These are phyloP conservation scores for Meloidogyne hapla DNA, from an alignment of 1,140 invertebrate species.

Conservation along the genomic window DNA sequence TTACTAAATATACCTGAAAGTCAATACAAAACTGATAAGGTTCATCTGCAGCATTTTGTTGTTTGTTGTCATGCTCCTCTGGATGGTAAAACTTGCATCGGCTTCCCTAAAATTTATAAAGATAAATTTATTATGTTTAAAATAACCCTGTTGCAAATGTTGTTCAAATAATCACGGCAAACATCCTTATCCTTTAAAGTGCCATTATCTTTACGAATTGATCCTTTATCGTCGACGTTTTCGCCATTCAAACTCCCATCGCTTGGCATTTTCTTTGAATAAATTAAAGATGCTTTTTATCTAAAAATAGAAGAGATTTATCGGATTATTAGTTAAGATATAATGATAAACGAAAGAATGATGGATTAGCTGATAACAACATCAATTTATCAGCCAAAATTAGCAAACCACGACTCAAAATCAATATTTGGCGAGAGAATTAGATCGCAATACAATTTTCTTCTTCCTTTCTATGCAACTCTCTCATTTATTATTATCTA, in stretches of 20 bases:
- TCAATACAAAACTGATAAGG: slow-evolving; percentile 61
- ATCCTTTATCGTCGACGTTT: neutral
- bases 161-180: slow-evolving; percentile 70
- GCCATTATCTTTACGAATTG: neutral
- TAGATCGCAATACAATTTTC: no score
- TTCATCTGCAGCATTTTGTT: slow-evolving; percentile 55
- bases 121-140: neutral
- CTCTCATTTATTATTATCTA: no score
- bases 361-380: no score
- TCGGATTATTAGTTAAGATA: no score
- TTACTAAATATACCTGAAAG: slow-evolving; percentile 48
- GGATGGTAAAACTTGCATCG: slow-evolving; percentile 76
- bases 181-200: slow-evolving; percentile 55
- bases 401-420: no score
- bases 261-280: no score
- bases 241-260: neutral
- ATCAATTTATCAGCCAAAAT: no score
- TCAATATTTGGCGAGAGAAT: no score
- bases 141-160: slow-evolving; percentile 70
- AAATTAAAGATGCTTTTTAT: no score
- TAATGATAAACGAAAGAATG: no score
- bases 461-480: no score
- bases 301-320: neutral
- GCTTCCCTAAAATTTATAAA: slow-evolving; percentile 69
- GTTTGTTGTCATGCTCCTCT: slow-evolving; percentile 61